Percentiles rank a stretch among this genome's conserved stretches.
Conservation (phyloP, 2,797 vertebrate genomes). For the Halcyon smyrnensis region DNA sequence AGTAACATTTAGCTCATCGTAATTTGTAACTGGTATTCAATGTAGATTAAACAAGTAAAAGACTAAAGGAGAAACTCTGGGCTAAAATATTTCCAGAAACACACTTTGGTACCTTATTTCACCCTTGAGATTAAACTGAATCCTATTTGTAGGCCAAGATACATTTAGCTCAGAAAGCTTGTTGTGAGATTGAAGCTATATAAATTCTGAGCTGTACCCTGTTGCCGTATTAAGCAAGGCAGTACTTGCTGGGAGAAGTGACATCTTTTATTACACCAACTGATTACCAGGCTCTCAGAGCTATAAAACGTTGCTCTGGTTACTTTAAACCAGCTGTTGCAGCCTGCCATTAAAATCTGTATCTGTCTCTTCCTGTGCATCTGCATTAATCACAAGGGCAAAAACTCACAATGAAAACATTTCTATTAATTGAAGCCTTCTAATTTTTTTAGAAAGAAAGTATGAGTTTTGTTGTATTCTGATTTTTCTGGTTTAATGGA, state of each 20-base stretch:
- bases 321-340: background rate
- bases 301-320: background rate
- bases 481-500: background rate
- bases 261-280: background rate
- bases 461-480: background rate
- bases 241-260: background rate
- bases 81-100: background rate
- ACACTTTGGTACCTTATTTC: background rate
- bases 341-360: background rate
- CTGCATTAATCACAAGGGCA: background rate
- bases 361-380: background rate
- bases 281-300: background rate
- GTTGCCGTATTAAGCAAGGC: background rate
- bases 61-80: background rate
- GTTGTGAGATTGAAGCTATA: background rate
- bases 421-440: background rate
- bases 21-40: background rate
- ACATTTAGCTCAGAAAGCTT: background rate
- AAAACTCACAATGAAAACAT: background rate
- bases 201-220: background rate
- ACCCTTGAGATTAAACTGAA: background rate
- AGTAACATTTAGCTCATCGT: rapidly evolving
- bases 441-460: background rate
- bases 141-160: background rate
- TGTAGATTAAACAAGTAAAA: background rate